Percentiles rank a stretch among this genome's conserved stretches.
phyloP scores from a whole-genome alignment of 1,140 invertebrate species.

The Drosophila serrata region DNA sequence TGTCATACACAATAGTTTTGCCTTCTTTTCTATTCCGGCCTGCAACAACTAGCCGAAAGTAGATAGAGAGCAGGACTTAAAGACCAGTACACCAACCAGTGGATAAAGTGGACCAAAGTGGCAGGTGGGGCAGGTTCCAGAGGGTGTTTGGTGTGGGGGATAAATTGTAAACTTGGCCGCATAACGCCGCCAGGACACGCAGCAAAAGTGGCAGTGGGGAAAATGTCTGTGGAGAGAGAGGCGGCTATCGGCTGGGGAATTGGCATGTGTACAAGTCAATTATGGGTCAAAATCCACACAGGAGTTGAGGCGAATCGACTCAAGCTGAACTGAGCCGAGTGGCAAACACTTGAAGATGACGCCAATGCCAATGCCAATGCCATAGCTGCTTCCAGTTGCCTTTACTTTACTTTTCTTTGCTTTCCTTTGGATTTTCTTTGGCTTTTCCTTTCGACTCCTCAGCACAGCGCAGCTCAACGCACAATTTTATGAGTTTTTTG shows the following conservation, averaged over 20 bases:
- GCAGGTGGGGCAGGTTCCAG: conserved; percentile 6
- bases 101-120: background rate
- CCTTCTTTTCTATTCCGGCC: background rate
- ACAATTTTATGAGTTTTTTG: conserved; percentile 73
- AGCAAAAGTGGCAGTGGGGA: conserved; percentile 29
- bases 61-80: conserved; percentile 35
- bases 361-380: conserved; percentile 40
- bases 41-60: conserved; percentile 15
- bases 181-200: conserved; percentile 64
- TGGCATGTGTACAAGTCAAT: conserved; percentile 82
- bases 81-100: background rate
- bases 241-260: conserved; percentile 58
- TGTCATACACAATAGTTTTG: conserved; percentile 61
- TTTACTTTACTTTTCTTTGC: conserved; percentile 4
- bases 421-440: conserved; percentile 9
- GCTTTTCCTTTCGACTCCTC: background rate
- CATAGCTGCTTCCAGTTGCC: background rate
- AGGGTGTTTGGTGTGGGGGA: conserved; percentile 13
- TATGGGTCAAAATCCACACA: conserved; percentile 82
- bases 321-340: conserved; percentile 22
- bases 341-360: conserved; percentile 67
- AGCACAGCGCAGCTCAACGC: conserved; percentile 30
- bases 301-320: conserved; percentile 54
- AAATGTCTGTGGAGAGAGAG: background rate
- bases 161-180: conserved; percentile 56